Evolutionary conservation across 2,113 vertebrate genomes (phyloP).

Genomic region (Axis porcinus): DNA sequence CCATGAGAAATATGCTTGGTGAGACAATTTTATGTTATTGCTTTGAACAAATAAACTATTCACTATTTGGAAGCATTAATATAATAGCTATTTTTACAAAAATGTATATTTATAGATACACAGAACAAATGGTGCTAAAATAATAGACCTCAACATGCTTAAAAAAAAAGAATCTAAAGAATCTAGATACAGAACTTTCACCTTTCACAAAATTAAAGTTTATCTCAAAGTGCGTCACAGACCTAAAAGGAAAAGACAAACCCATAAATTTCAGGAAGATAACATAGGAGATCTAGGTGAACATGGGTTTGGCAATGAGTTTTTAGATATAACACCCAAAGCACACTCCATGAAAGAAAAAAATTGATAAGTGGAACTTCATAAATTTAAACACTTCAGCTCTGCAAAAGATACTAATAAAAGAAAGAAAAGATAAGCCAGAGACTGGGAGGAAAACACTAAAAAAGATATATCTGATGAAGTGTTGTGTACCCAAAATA

Average conservation of each 20-base stretch:
- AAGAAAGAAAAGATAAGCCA: not conserved
- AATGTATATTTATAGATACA: not conserved
- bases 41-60: not conserved
- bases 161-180: not conserved
- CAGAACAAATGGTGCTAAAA: not conserved
- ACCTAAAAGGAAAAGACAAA: not conserved
- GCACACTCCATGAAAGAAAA: not conserved
- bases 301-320: not conserved
- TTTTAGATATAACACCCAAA: not conserved
- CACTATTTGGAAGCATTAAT: not conserved
- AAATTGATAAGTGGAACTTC: not conserved
- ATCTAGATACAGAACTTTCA: not conserved
- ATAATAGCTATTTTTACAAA: not conserved
- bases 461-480: not conserved
- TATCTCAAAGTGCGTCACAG: not conserved
- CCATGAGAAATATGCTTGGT: conserved; percentile 17
- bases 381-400: not conserved
- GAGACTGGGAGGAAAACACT: not conserved
- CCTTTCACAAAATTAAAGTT: not conserved
- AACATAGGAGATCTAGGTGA: not conserved
- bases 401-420: not conserved
- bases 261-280: not conserved
- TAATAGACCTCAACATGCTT: not conserved
- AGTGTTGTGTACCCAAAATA: not conserved
- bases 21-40: conserved; percentile 46